These are phyloP conservation scores for Phthorimaea operculella DNA, from an alignment of 1,140 invertebrate species.

Conservation along the genomic window DNA sequence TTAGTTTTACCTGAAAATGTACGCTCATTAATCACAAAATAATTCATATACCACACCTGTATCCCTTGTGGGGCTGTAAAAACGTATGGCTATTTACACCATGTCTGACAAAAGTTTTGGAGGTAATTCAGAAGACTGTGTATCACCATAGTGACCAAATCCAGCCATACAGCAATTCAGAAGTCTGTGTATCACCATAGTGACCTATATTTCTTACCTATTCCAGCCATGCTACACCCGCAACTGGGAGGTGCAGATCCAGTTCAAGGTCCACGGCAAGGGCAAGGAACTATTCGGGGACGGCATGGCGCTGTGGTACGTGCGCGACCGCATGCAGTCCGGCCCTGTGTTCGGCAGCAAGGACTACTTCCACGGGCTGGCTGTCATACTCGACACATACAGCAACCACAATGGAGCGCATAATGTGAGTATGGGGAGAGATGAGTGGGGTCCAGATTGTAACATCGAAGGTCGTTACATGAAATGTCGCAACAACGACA, in stretches of 20 bases:
- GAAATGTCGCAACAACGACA: no score
- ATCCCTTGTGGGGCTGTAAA: no score
- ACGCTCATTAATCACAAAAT: no score
- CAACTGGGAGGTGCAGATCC: conserved; percentile 97
- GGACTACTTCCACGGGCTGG: conserved; percentile 93
- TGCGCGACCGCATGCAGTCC: conserved; percentile 84
- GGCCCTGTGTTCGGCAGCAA: conserved; percentile 96
- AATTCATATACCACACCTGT: no score
- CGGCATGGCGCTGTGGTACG: conserved; percentile 98
- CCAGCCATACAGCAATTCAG: no score
- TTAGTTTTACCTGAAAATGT: no score
- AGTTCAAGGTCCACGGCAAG: conserved; percentile 96
- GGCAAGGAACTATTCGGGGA: conserved; percentile 97
- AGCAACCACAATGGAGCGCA: conserved; percentile 98
- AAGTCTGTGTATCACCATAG: no score
- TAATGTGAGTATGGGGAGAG: conserved; percentile 37
- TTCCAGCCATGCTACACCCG: conserved; percentile 81
- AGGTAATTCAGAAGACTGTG: no score
- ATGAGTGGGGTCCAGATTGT: neutral
- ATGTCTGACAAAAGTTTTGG: no score
- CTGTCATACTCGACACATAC: conserved; percentile 97
- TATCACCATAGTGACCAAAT: no score
- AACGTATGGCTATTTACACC: no score
- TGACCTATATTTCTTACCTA: conserved; percentile 10
- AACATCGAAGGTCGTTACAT: no score